phyloP scores from a whole-genome alignment of 2,888 invertebrate species.

The Coecobrya sp. region DNA sequence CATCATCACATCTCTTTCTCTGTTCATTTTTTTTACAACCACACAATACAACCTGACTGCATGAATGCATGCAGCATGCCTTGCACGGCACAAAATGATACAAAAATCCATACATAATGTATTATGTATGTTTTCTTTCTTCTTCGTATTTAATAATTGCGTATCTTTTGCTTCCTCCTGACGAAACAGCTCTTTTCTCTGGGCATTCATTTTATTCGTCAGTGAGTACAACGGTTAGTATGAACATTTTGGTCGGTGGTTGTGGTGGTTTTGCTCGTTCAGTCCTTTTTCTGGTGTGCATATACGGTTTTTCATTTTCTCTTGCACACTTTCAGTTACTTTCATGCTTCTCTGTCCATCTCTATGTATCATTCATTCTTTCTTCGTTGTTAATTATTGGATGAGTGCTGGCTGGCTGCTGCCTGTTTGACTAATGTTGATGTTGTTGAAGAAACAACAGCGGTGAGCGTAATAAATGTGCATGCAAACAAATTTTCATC shows the following conservation, averaged over 20 bases:
- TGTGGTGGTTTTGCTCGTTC: not conserved
- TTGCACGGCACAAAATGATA: not conserved
- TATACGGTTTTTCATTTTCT: not conserved
- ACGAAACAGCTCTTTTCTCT: slow-evolving; percentile 49
- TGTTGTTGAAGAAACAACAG: not conserved
- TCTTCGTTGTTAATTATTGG: slow-evolving; percentile 2
- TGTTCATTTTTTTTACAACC: too few relatives aligned
- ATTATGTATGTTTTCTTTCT: slow-evolving; percentile 30
- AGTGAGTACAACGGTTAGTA: not conserved
- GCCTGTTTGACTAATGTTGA: not conserved
- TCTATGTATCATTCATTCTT: slow-evolving; percentile 11
- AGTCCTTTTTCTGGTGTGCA: not conserved
- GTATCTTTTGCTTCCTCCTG: slow-evolving; percentile 38
- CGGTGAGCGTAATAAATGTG: not conserved
- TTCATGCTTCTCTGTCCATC: not conserved
- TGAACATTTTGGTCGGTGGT: not conserved
- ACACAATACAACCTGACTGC: not conserved
- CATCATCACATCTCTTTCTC: not conserved
- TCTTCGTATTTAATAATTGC: slow-evolving; percentile 14
- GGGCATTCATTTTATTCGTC: not conserved
- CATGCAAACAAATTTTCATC: slow-evolving; percentile 13
- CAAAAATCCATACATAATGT: slow-evolving; percentile 23
- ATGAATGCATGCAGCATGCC: slow-evolving; percentile 20
- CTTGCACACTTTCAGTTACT: not conserved
- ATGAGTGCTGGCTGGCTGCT: slow-evolving; percentile 13